Conservation (phyloP, 2,113 vertebrate species). For the Otocyon megalotis region DNA sequence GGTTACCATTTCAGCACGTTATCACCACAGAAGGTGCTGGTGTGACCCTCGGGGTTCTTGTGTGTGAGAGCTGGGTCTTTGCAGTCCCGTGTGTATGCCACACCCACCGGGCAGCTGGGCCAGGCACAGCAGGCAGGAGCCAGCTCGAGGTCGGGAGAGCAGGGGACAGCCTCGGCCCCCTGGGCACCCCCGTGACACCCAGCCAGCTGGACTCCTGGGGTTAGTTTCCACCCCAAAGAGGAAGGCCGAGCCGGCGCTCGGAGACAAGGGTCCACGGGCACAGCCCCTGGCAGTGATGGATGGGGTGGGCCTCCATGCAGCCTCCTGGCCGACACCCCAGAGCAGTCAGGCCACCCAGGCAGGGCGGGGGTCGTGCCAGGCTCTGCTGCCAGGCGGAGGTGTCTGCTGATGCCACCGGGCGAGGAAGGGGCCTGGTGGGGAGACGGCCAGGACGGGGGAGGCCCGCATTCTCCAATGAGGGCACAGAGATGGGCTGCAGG, state of each 20-base stretch:
- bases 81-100: fast-evolving
- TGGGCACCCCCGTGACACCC: not conserved
- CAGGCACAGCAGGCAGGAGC: fast-evolving
- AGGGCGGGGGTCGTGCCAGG: conserved; percentile 78
- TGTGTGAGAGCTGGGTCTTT: not conserved
- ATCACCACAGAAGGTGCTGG: too few relatives aligned
- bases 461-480: conserved; percentile 78
- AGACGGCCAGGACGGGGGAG: conserved; percentile 79
- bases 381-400: conserved; percentile 78
- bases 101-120: not conserved
- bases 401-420: conserved; percentile 83
- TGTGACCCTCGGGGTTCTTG: fast-evolving
- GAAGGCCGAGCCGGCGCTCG: conserved; percentile 94
- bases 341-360: conserved; percentile 63
- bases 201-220: fast-evolving
- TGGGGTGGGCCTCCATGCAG: conserved; percentile 84
- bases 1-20: fast-evolving
- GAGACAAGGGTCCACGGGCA: conserved; percentile 89
- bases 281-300: conserved; percentile 82
- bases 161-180: too few relatives aligned
- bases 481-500: conserved; percentile 68
- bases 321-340: conserved; percentile 80
- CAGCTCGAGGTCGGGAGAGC: fast-evolving
- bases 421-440: conserved; percentile 71
- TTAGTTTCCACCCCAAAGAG: conserved; percentile 89